phyloP scores from a whole-genome alignment of 2,888 invertebrate genomes.

The Osmoderma eremita region DNA sequence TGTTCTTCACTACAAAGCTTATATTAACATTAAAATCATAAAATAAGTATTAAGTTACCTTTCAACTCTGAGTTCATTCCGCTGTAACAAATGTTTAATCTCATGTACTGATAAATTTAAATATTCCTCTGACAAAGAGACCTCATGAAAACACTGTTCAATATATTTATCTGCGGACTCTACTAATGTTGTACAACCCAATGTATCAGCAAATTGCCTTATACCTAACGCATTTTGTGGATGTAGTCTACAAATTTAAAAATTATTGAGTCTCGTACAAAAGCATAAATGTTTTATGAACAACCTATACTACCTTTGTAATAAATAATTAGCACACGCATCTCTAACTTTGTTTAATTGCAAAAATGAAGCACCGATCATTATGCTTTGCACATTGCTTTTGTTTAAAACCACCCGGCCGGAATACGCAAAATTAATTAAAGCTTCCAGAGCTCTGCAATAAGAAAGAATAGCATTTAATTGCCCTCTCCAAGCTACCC shows the following conservation, averaged over 20 bases:
- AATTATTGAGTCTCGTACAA: not conserved
- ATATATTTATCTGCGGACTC: conserved; percentile 82
- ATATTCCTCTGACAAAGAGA: conserved; percentile 82
- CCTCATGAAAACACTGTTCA: conserved; percentile 81
- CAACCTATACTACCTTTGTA: conserved; percentile 68
- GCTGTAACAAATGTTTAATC: conserved; percentile 74
- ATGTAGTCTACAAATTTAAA: conserved; percentile 69
- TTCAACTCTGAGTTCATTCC: conserved; percentile 81
- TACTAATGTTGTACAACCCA: conserved; percentile 76
- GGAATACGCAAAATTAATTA: conserved; percentile 88
- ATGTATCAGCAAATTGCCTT: conserved; percentile 81
- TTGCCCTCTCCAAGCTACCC: not conserved
- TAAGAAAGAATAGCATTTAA: conserved; percentile 42
- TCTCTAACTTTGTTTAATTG: conserved; percentile 82
- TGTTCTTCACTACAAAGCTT: conserved; percentile 72
- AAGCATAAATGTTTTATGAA: not conserved
- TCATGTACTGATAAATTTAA: conserved; percentile 71
- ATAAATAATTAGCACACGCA: conserved; percentile 84
- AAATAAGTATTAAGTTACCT: conserved; percentile 52
- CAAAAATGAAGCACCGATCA: conserved; percentile 86
- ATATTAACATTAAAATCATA: conserved; percentile 5
- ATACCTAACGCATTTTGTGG: conserved; percentile 85
- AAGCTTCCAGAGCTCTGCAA: conserved; percentile 78
- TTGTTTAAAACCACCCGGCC: conserved; percentile 80
- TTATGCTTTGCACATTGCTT: conserved; percentile 83